phyloP scores from a whole-genome alignment of 2,888 invertebrate genomes.

The Colostygia pectinataria region DNA sequence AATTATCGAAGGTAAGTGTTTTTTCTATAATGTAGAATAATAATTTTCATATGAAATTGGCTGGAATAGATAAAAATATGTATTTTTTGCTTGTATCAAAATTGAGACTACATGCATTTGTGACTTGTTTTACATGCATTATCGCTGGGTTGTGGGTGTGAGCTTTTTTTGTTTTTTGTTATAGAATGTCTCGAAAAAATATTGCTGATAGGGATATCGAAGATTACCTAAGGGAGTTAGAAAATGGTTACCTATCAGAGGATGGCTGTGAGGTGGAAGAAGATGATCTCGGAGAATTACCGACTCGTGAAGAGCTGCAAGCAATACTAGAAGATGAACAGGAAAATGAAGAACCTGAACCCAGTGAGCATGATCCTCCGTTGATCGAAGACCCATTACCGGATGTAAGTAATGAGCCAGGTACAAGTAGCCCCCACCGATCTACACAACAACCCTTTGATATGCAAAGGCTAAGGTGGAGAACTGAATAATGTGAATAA shows the following conservation, averaged over 20 bases:
- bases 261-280: too few species aligned
- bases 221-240: conserved; percentile 29
- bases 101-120: conserved; percentile 28
- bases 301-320: too few species aligned
- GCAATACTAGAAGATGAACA: too few species aligned
- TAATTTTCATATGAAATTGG: conserved; percentile 16
- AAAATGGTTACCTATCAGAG: conserved; percentile 33
- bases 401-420: too few species aligned
- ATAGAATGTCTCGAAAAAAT: conserved; percentile 29
- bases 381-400: too few species aligned
- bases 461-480: too few species aligned
- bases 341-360: too few species aligned
- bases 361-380: too few species aligned
- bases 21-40: conserved; percentile 14
- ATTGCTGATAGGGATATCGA: conserved; percentile 28
- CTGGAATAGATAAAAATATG: conserved; percentile 2
- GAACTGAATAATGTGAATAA: too few species aligned
- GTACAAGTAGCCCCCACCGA: too few species aligned
- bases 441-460: too few species aligned
- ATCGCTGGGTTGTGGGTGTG: conserved; percentile 22
- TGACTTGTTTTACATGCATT: conserved; percentile 23
- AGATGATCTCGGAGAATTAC: too few species aligned
- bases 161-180: conserved; percentile 27
- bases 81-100: conserved; percentile 24
- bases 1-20: conserved; percentile 11